Conservation (phyloP, 2,888 invertebrate genomes). For the Girardia tigrina region DNA sequence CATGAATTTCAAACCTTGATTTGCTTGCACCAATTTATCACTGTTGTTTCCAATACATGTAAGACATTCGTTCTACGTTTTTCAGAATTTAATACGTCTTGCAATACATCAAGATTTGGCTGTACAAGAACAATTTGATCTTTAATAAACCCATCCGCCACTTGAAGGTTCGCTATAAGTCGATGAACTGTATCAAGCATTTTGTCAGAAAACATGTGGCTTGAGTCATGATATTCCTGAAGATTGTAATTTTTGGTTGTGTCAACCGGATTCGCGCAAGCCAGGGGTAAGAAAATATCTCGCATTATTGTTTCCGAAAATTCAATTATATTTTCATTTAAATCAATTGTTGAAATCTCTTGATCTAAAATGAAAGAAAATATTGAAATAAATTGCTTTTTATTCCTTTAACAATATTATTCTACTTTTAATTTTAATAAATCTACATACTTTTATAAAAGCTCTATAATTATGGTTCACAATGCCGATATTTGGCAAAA, state of each 20-base stretch:
- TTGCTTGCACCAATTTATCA: constrained; percentile 50
- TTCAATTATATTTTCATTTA: constrained; percentile 18
- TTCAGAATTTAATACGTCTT: constrained; percentile 45
- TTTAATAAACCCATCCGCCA: constrained; percentile 46
- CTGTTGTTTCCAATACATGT: constrained; percentile 49
- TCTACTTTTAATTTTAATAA: no score
- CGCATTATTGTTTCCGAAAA: constrained; percentile 17
- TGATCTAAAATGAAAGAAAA: not conserved
- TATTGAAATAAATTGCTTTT: no score
- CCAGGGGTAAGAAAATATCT: not conserved
- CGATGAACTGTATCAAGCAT: constrained; percentile 48
- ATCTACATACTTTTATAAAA: no score
- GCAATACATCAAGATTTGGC: constrained; percentile 49
- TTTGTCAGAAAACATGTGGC: constrained; percentile 41
- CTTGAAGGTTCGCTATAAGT: constrained; percentile 47
- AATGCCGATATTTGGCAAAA: no score
- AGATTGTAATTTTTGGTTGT: not conserved
- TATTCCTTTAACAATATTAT: no score
- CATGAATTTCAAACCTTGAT: constrained; percentile 42
- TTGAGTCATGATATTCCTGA: not conserved
- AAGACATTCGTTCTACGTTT: constrained; percentile 45
- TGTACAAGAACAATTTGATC: constrained; percentile 46
- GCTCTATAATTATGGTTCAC: no score
- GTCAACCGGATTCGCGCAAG: not conserved
- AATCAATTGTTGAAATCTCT: not conserved